Evolutionary conservation across 2,797 vertebrate species (phyloP).

Genomic region (Argentina silus): DNA sequence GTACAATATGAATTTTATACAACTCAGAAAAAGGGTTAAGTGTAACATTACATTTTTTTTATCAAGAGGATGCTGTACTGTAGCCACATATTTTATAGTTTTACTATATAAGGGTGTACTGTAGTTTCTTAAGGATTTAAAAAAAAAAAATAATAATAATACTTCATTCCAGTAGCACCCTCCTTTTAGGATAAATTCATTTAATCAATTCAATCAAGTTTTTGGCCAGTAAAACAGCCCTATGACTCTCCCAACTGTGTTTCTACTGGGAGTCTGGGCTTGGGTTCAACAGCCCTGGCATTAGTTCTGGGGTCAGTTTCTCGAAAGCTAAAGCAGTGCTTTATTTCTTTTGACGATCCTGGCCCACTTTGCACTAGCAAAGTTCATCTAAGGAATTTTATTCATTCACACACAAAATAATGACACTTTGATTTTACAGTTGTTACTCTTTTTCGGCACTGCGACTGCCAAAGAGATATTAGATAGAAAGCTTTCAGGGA

Average conservation of each 20-base stretch:
- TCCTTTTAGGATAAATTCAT: not conserved
- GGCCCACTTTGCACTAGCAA: not conserved
- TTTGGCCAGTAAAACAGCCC: not conserved
- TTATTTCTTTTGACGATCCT: not conserved
- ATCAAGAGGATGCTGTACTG: not conserved
- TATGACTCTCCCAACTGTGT: no score
- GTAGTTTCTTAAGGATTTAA: not conserved
- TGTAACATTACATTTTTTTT: not conserved
- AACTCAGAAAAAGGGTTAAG: not conserved
- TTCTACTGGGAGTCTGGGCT: no score
- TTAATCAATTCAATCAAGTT: not conserved
- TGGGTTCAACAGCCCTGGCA: no score
- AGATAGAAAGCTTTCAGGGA: no score
- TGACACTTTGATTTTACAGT: no score
- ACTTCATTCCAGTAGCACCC: not conserved
- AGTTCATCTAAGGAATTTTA: not conserved
- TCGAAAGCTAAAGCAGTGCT: no score
- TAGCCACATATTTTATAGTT: no score
- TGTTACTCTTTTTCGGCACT: no score
- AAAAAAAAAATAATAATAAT: not conserved
- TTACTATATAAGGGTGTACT: no score
- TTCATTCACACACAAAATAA: no score
- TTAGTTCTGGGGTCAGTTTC: not conserved
- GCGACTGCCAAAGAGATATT: no score
- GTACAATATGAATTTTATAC: not conserved